Conservation (phyloP, 2,797 vertebrate species). For the Xenops minutus region DNA sequence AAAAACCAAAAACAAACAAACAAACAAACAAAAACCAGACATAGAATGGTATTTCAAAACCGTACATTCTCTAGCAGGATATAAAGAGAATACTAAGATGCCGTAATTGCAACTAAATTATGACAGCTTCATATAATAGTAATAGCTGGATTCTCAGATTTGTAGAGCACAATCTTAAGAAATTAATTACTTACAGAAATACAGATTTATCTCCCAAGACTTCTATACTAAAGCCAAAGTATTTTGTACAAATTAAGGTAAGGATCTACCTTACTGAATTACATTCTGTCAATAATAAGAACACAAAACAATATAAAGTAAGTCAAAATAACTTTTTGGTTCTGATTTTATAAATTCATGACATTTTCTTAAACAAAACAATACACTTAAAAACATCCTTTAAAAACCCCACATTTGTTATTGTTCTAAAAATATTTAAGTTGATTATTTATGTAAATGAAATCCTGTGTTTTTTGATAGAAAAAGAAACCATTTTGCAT, state of each 20-base stretch:
- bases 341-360: background rate
- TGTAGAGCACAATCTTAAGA: background rate
- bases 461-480: too few species aligned
- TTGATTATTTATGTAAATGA: background rate
- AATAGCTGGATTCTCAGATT: background rate
- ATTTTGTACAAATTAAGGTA: background rate
- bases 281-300: background rate
- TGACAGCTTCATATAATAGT: background rate
- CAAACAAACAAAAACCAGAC: too few species aligned
- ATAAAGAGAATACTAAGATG: background rate
- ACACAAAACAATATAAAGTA: background rate
- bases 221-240: background rate
- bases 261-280: background rate
- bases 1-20: too few species aligned
- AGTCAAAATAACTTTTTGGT: background rate
- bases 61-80: background rate
- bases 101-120: background rate
- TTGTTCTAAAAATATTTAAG: background rate
- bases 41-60: background rate
- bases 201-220: background rate
- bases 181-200: background rate
- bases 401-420: background rate
- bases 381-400: background rate
- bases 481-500: too few species aligned
- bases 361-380: background rate